phyloP scores from a whole-genome alignment of 2,797 vertebrate species.

The Triplophysa yarkandensis region DNA sequence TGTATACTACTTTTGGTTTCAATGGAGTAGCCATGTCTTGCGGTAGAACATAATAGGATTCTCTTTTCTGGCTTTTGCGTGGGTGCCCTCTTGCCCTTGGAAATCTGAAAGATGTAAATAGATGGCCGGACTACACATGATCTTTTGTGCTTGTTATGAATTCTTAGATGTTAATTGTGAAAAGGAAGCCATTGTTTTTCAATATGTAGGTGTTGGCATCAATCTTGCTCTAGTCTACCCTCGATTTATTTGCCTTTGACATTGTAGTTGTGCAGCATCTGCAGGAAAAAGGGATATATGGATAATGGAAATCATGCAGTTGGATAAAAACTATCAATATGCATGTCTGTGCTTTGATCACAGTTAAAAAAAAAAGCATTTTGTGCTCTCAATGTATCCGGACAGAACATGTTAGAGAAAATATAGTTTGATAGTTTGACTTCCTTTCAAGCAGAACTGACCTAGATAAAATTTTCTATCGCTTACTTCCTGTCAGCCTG shows the following conservation, averaged over 20 bases:
- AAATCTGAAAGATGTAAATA: conserved; percentile 18
- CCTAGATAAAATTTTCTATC: neutral
- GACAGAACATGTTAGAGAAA: neutral
- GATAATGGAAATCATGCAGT: too few species aligned
- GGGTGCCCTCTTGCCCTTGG: conserved; percentile 28
- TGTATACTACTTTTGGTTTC: conserved; percentile 25
- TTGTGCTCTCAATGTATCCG: too few species aligned
- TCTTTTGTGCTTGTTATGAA: neutral
- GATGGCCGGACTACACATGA: neutral
- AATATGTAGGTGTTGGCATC: conserved; percentile 22
- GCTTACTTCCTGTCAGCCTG: neutral
- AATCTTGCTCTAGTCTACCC: neutral
- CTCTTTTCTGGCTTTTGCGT: conserved; percentile 37
- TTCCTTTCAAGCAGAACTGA: neutral
- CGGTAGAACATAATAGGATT: conserved; percentile 26
- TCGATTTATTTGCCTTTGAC: conserved; percentile 27
- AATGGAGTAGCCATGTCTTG: conserved; percentile 2
- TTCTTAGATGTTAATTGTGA: neutral
- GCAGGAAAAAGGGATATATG: conserved; percentile 16
- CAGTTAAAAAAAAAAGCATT: neutral
- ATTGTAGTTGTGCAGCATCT: conserved; percentile 11
- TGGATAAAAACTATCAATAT: conserved; percentile 10
- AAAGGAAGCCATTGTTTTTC: neutral
- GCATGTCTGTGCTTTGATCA: conserved; percentile 23
- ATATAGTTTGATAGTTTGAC: too few species aligned